Evolutionary conservation across 2,888 invertebrate species (phyloP).

Genomic region (Drosophila melanosoma): DNA sequence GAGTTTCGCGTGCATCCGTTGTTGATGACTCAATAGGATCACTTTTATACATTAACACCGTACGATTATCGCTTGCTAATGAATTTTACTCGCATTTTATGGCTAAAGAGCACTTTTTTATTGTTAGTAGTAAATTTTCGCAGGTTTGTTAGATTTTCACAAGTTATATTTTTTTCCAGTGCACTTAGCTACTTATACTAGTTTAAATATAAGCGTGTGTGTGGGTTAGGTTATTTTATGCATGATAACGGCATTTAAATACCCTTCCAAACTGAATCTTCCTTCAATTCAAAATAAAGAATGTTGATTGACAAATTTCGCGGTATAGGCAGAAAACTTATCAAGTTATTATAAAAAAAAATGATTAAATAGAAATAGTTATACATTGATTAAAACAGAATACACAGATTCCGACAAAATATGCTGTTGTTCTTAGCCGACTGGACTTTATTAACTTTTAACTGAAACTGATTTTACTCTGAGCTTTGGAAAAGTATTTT

Average conservation of each 20-base stretch:
- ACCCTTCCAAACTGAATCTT: not conserved
- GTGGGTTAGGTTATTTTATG: not conserved
- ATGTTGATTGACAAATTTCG: not conserved
- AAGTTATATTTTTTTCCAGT: not conserved
- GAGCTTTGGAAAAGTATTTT: not conserved
- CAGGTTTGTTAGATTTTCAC: conserved; percentile 25
- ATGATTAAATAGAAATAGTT: not conserved
- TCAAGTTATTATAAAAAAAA: not conserved
- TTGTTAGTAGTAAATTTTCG: conserved; percentile 17
- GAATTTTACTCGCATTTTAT: not conserved
- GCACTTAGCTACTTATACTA: conserved; percentile 1
- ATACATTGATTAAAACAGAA: not conserved
- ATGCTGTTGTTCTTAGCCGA: not conserved
- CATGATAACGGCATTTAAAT: not conserved
- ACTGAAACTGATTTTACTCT: not conserved
- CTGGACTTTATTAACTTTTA: not conserved
- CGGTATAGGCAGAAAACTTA: not conserved
- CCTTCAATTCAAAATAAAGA: not conserved
- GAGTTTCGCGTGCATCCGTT: not conserved
- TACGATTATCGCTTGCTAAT: not conserved
- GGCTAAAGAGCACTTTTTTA: not conserved
- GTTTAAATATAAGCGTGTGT: not conserved
- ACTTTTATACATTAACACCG: not conserved
- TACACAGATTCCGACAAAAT: not conserved
- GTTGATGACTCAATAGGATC: not conserved